phyloP scores from a whole-genome alignment of 1,140 invertebrate species.

The Pseudomyrmex flavicornis region DNA sequence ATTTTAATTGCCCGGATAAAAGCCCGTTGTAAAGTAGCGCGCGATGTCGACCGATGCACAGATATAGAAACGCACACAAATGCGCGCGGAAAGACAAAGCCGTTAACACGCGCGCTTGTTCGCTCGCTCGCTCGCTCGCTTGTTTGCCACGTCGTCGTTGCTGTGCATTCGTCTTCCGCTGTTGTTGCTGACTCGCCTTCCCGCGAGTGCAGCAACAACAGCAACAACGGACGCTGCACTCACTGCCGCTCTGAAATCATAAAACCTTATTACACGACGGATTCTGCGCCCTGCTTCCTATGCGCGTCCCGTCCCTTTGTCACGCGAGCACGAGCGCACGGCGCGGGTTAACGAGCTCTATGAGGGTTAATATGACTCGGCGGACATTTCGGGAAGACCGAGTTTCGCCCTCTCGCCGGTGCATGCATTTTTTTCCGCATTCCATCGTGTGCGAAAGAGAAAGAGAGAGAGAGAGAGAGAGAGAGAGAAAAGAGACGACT shows the following conservation, averaged over 20 bases:
- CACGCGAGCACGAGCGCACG: not conserved
- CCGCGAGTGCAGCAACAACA: not conserved
- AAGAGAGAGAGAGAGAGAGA: not conserved
- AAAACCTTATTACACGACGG: constrained; percentile 56
- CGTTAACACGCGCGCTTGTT: not conserved
- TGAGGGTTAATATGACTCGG: constrained; percentile 48
- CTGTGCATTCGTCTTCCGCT: not conserved
- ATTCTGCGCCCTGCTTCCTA: constrained; percentile 40
- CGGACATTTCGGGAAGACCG: constrained; percentile 25
- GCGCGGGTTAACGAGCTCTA: constrained; percentile 43
- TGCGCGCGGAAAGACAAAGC: constrained; percentile 11
- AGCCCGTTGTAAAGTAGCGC: constrained; percentile 28
- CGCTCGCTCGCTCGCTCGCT: not conserved
- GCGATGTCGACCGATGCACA: not conserved
- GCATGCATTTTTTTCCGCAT: constrained; percentile 14
- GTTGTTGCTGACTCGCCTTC: constrained; percentile 12
- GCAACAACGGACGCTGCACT: not conserved
- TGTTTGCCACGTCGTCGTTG: no score
- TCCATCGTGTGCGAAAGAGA: no score
- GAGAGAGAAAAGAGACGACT: not conserved
- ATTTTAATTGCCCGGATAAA: constrained; percentile 70
- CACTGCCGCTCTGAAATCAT: constrained; percentile 36
- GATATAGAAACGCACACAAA: not conserved
- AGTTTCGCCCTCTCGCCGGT: not conserved
- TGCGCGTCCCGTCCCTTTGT: constrained; percentile 24